phyloP scores from a whole-genome alignment of 2,797 vertebrate species.

The Lithobates sylvaticus region DNA sequence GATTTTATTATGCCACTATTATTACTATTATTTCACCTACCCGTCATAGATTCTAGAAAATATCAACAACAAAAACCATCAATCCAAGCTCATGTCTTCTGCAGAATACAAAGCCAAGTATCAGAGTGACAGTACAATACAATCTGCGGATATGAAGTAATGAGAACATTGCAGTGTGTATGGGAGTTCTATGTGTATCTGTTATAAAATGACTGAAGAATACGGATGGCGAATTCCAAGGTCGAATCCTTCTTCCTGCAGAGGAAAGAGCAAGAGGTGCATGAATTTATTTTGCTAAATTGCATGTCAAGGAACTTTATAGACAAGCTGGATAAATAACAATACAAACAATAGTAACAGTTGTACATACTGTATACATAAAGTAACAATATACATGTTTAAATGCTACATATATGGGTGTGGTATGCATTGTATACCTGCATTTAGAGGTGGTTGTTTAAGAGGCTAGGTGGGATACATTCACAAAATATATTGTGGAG shows the following conservation, averaged over 20 bases:
- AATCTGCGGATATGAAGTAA: neutral
- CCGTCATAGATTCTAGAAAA: conserved; percentile 3
- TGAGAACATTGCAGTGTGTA: neutral
- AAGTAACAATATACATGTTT: too few species aligned
- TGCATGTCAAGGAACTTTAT: too few species aligned
- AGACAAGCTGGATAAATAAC: too few species aligned
- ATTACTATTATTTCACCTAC: neutral
- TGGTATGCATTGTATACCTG: too few species aligned
- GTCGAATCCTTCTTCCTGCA: neutral
- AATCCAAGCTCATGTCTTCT: neutral
- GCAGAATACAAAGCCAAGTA: neutral
- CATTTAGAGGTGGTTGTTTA: too few species aligned
- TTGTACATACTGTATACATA: too few species aligned
- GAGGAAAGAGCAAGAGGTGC: neutral
- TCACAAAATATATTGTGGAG: too few species aligned
- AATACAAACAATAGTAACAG: too few species aligned
- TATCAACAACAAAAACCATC: conserved; percentile 1
- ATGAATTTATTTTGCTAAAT: neutral
- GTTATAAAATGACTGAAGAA: neutral
- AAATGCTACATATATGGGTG: too few species aligned
- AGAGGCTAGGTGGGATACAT: too few species aligned
- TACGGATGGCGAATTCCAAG: neutral
- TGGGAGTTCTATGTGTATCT: neutral
- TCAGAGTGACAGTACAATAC: neutral
- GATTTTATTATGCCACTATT: neutral